phyloP scores from a whole-genome alignment of 2,113 vertebrate species.

The Xenus cinereus region DNA sequence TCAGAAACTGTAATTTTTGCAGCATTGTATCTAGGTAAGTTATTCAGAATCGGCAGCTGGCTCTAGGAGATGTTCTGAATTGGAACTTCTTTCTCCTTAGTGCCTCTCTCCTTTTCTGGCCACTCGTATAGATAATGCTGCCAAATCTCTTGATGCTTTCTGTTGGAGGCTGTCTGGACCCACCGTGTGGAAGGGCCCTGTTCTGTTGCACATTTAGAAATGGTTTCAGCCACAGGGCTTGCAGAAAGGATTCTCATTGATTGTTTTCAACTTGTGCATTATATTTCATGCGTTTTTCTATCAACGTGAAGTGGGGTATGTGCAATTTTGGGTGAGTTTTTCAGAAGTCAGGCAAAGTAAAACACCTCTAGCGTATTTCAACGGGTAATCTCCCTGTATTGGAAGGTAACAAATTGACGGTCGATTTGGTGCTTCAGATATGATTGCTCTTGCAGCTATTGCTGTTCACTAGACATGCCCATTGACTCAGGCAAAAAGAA shows the following conservation, averaged over 20 bases:
- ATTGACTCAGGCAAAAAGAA: not conserved
- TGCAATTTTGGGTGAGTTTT: not conserved
- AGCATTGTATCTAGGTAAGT: not conserved
- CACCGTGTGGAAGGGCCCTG: not conserved
- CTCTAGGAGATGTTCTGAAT: not conserved
- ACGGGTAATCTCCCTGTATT: not conserved
- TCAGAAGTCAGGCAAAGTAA: not conserved
- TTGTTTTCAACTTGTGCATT: not conserved
- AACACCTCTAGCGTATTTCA: not conserved
- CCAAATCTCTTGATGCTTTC: not conserved
- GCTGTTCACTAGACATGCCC: not conserved
- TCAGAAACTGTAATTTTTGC: not conserved
- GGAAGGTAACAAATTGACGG: not conserved
- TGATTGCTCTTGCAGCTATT: not conserved
- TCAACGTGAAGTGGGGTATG: not conserved
- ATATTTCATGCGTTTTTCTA: not conserved
- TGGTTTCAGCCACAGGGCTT: not conserved
- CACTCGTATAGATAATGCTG: not conserved
- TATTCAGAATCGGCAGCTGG: accelerated
- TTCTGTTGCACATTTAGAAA: not conserved
- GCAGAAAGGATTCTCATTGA: not conserved
- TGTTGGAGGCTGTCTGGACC: not conserved
- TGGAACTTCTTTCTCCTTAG: not conserved
- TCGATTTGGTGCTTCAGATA: not conserved
- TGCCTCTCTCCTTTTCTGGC: not conserved